Evolutionary conservation across 2,797 vertebrate species (phyloP), one percentile per base, ranked within the genome.

Genomic region (Rhinogobio ventralis): DNA sequence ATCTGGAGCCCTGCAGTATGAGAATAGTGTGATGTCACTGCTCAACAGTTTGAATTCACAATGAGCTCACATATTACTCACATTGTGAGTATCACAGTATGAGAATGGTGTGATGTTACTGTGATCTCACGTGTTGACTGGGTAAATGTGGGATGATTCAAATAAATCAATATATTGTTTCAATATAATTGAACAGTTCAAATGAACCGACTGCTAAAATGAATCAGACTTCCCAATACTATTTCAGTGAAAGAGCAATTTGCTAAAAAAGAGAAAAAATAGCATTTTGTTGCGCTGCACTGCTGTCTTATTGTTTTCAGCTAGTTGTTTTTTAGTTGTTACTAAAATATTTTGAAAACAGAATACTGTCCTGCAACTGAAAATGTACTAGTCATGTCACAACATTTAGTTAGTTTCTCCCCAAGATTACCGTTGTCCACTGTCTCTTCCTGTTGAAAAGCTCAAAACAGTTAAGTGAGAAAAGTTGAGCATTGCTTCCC

Each of bases 361-460:
- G 15, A 72, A 72, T 33, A 30, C 19, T 36, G 33, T 42, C 2
- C 15, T 42, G 23, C 51, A 57, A 25, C 14, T 60, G 11, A 60
- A 14, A 60, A 55, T 53, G 10, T 75, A 74, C 49, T 57, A 39
- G 23, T 57, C 20, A 39, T 0, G 0, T 25, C 23, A 55, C 7
- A n/a, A 42, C 7, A 14, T 36, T 36, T 33, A 33, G 28, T 42
- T 76, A 10, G 33, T 39, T 67, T 86, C 51, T 45, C 36, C 7
- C 64, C 33, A 39, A 14, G 42, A 64, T 57, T 60, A 15, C 14
- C 42, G 15, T 62, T 51, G 62, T 85, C 64, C 79, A 36, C 51
- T 53, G 10, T 36, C 36, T 74, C 53, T 66, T 82, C 75, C 57
- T 55, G 85, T 86, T 87, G 78, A 89, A 90, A 89, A 89, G 78